phyloP scores from a whole-genome alignment of 2,113 vertebrate genomes.

The Amphiprion ocellaris region DNA sequence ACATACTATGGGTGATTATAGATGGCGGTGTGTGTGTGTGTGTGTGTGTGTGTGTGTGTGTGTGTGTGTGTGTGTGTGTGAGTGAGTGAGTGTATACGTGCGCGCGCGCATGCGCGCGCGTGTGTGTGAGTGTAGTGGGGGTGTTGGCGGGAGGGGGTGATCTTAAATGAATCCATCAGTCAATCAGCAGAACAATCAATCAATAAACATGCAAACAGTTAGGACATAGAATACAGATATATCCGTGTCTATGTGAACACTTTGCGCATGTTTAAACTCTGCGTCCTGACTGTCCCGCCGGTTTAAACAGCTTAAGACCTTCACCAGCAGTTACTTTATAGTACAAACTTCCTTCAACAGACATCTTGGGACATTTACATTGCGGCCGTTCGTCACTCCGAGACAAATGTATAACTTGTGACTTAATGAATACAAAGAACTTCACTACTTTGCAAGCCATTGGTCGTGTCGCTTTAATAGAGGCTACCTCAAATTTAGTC shows the following conservation, averaged over 20 bases:
- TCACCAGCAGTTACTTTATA: not conserved
- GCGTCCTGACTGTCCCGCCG: not conserved
- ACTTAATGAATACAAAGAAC: not conserved
- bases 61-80: not conserved
- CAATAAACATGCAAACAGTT: slow-evolving; percentile 10
- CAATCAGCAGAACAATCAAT: slow-evolving; percentile 44
- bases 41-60: no score
- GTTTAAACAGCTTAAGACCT: not conserved
- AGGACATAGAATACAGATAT: not conserved
- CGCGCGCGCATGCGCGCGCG: no score
- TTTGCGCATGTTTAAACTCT: no score
- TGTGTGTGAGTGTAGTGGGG: not conserved
- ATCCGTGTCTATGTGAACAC: no score
- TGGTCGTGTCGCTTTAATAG: not conserved
- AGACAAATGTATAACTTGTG: not conserved
- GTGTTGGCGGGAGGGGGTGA: not conserved
- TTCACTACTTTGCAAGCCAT: not conserved
- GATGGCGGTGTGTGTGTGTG: not conserved
- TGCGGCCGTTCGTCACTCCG: not conserved
- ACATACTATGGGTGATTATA: slow-evolving; percentile 5
- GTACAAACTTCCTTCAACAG: not conserved
- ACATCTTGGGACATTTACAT: not conserved
- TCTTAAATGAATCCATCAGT: slow-evolving; percentile 28
- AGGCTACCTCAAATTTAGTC: no score
- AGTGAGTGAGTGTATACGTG: not conserved